phyloP scores from a whole-genome alignment of 1,140 invertebrate genomes.

The silkworm (Bombyx mori) region ASM3026992v2 NC_085110.1:1698001-1698500 shows the following conservation, averaged over 20 bases:
- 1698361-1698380: conserved; percentile 39
- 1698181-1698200: no score
- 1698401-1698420: conserved; percentile 14
- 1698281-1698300: conserved; percentile 35
- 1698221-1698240: not conserved
- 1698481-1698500: conserved; percentile 1
- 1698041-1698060: no score
- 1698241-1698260: not conserved
- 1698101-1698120: no score
- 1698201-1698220: no score
- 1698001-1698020: no score
- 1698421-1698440: conserved; percentile 18
- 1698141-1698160: no score
- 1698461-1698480: not conserved
- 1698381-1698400: conserved; percentile 38
- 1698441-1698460: not conserved
- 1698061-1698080: no score
- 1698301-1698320: conserved; percentile 63
- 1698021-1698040: no score
- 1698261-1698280: conserved; percentile 5
- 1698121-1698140: no score
- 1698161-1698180: no score
- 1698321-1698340: conserved; percentile 58
- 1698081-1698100: no score
- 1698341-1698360: conserved; percentile 49